phyloP scores from a whole-genome alignment of 2,797 vertebrate species.

The Antrozous pallidus region DNA sequence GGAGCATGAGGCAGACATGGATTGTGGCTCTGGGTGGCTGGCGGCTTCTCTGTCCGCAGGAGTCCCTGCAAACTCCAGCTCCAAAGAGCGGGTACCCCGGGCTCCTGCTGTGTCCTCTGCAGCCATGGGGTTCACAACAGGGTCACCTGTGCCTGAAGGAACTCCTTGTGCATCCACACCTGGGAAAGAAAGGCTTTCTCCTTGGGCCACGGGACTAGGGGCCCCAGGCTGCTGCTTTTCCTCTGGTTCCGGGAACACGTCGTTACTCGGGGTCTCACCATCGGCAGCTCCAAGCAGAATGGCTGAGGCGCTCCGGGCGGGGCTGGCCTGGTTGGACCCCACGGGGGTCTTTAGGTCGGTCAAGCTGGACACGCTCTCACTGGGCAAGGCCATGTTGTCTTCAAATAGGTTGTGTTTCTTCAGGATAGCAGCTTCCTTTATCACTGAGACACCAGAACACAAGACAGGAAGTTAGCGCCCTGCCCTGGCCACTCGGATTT shows the following conservation, averaged over 20 bases:
- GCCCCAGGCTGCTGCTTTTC: conserved; percentile 57
- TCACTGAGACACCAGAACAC: conserved; percentile 83
- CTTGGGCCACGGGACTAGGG: not conserved
- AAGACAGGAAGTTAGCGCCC: not conserved
- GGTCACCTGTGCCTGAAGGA: not conserved
- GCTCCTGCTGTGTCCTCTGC: conserved; percentile 50
- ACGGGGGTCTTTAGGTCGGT: conserved; percentile 83
- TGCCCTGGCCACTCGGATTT: not conserved
- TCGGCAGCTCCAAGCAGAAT: not conserved
- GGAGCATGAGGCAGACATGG: conserved; percentile 55
- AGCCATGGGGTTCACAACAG: conserved; percentile 1
- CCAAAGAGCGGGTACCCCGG: not conserved
- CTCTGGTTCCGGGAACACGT: conserved; percentile 67
- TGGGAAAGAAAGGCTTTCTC: not conserved
- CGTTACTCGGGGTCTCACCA: conserved; percentile 46
- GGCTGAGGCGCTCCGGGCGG: conserved; percentile 62
- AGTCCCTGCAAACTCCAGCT: conserved; percentile 19
- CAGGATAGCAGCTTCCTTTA: conserved; percentile 89
- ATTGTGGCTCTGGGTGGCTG: not conserved
- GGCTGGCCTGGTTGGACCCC: conserved; percentile 85
- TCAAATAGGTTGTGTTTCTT: conserved; percentile 92
- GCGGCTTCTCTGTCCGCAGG: not conserved
- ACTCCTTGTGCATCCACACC: not conserved
- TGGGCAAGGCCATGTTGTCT: conserved; percentile 87
- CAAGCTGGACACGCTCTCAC: conserved; percentile 88